Conservation (phyloP, 2,888 invertebrate species). For the Noctua comes region DNA sequence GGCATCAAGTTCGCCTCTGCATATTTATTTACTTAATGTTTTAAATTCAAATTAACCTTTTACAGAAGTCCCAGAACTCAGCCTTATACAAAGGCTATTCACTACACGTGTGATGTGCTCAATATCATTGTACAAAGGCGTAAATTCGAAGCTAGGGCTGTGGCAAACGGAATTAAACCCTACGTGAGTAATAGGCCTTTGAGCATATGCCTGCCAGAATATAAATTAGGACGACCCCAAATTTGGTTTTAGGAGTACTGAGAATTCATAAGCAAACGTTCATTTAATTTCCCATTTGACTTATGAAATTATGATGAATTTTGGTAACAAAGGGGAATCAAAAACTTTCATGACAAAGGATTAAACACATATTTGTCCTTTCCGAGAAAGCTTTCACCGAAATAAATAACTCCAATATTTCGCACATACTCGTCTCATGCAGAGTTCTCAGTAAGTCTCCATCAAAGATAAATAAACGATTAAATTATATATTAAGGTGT, state of each 20-base stretch:
- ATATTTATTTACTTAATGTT: neutral
- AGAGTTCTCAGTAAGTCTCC: neutral
- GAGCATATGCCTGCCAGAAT: slow-evolving; percentile 18
- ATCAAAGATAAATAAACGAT: slow-evolving; percentile 12
- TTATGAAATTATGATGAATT: slow-evolving; percentile 14
- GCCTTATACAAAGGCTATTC: slow-evolving; percentile 1
- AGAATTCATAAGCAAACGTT: slow-evolving; percentile 9
- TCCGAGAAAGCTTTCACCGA: neutral
- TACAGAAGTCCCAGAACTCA: neutral
- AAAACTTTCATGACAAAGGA: slow-evolving; percentile 9
- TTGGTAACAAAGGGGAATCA: neutral
- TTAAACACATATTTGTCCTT: slow-evolving; percentile 1
- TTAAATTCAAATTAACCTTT: neutral
- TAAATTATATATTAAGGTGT: slow-evolving; percentile 9
- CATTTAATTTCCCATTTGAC: slow-evolving; percentile 3
- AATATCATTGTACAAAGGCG: slow-evolving; percentile 23
- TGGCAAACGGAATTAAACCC: slow-evolving; percentile 31
- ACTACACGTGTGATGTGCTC: slow-evolving; percentile 4
- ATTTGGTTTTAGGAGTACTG: slow-evolving; percentile 19
- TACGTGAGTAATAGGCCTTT: slow-evolving; percentile 19
- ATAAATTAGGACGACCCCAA: slow-evolving; percentile 32
- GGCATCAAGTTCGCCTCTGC: neutral
- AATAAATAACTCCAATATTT: slow-evolving; percentile 22
- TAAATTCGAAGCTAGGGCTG: slow-evolving; percentile 3
- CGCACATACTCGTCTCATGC: neutral